These are phyloP conservation scores for Bilobella aurantiaca DNA, from an alignment of 1,140 invertebrate genomes.

Conservation along the genomic window DNA sequence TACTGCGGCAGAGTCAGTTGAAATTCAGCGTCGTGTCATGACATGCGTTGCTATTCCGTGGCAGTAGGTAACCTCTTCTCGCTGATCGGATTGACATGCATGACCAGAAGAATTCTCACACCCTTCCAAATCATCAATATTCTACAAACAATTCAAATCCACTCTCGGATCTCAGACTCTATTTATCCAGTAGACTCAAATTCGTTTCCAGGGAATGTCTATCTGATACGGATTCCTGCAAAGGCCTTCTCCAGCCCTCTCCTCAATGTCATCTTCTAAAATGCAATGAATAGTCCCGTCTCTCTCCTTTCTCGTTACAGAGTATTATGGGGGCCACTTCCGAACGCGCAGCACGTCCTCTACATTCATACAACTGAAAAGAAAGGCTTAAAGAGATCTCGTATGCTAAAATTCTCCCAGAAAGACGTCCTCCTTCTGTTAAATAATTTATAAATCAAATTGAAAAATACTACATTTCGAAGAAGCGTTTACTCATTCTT, in stretches of 20 bases:
- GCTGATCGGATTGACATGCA: background rate
- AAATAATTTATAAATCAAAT: background rate
- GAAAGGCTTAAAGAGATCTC: too few relatives aligned
- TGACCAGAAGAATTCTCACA: background rate
- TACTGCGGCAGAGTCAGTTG: too few relatives aligned
- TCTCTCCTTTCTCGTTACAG: too few relatives aligned
- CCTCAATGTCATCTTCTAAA: background rate
- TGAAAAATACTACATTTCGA: background rate
- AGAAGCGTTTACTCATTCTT: too few relatives aligned
- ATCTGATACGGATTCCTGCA: background rate
- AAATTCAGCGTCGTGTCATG: too few relatives aligned
- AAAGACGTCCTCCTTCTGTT: background rate
- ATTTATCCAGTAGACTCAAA: background rate
- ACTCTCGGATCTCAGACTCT: background rate
- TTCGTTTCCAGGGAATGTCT: background rate
- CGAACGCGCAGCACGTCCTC: too few relatives aligned
- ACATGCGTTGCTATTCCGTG: too few relatives aligned
- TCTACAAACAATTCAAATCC: background rate
- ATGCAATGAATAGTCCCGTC: background rate
- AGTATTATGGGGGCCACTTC: too few relatives aligned
- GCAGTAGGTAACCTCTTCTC: too few relatives aligned
- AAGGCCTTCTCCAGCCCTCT: background rate
- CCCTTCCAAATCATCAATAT: background rate
- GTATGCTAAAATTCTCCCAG: too few relatives aligned
- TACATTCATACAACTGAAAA: too few relatives aligned